These are phyloP conservation scores for Sparus aurata DNA, from an alignment of 2,797 vertebrate genomes.

Conservation along the genomic window DNA sequence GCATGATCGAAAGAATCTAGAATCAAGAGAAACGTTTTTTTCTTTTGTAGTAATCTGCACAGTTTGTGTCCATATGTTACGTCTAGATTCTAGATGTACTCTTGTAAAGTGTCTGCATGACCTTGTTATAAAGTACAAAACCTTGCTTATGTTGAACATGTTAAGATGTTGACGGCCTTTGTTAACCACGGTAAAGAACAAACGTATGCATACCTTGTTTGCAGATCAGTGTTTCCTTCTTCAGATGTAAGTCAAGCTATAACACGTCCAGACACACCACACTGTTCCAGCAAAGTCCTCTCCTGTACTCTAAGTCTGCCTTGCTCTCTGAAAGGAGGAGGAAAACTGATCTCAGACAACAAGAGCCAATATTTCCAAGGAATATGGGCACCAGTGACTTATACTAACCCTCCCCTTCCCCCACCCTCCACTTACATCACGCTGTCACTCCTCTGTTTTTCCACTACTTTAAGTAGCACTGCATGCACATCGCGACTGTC, in stretches of 20 bases:
- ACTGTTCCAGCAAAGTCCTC: background rate
- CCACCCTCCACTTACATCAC: too few species aligned
- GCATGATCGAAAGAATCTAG: background rate
- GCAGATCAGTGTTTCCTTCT: too few species aligned
- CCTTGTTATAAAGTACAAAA: background rate
- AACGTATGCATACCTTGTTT: constrained; percentile 61
- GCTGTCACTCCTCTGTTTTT: too few species aligned
- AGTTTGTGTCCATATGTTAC: background rate
- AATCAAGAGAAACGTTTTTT: too few species aligned
- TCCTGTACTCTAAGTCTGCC: constrained; percentile 8
- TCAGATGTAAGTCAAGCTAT: constrained; percentile 52
- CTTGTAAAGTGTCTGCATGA: background rate
- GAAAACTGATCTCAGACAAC: constrained; percentile 38
- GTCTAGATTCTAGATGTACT: background rate
- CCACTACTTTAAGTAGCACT: too few species aligned
- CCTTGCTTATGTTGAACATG: background rate
- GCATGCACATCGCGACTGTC: too few species aligned
- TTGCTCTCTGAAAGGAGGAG: constrained; percentile 33
- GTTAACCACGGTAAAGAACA: background rate
- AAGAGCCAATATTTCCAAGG: too few species aligned
- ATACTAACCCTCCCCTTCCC: background rate
- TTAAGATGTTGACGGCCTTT: background rate
- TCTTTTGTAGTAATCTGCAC: background rate
- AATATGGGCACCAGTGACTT: too few species aligned
- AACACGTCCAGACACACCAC: constrained; percentile 8